Conservation (phyloP, 37 sponge, comb jelly and placozoan species). For the Chondrilla cf. caribensis region DNA sequence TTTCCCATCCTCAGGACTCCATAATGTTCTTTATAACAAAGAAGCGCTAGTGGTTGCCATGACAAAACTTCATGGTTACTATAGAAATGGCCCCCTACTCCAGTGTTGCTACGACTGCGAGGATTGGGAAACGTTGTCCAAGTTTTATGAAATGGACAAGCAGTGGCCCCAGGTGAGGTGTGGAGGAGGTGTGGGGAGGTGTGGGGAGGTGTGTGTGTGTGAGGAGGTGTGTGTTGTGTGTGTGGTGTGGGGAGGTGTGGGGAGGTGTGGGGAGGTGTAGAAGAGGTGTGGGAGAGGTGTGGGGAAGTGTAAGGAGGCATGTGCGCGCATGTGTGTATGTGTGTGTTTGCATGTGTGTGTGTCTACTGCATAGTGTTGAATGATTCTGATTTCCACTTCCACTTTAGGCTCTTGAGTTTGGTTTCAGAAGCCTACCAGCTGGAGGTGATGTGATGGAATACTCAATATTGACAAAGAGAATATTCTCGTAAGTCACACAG, state of each 20-base stretch:
- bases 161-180: slow-evolving; percentile 65
- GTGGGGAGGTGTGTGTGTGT: too few species aligned
- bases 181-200: too few species aligned
- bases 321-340: too few species aligned
- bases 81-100: slow-evolving; percentile 34
- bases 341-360: too few species aligned
- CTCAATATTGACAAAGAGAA: neutral
- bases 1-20: slow-evolving; percentile 9
- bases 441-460: too few species aligned
- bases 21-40: slow-evolving; percentile 22
- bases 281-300: too few species aligned
- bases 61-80: slow-evolving; percentile 45
- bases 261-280: too few species aligned
- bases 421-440: neutral
- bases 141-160: slow-evolving; percentile 17
- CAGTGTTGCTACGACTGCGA: slow-evolving; percentile 45
- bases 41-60: slow-evolving; percentile 49
- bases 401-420: slow-evolving; percentile 4
- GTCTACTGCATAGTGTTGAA: too few species aligned
- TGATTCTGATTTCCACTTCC: neutral
- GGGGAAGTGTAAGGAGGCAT: too few species aligned
- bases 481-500: neutral
- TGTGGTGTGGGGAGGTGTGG: too few species aligned
- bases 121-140: slow-evolving; percentile 60
- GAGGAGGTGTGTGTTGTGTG: too few species aligned